A percentile compares a stretch with the other conserved stretches of the same genome.
These are phyloP conservation scores for Drosophila hawaiiensis DNA, from an alignment of 2,888 invertebrate genomes.

Conservation along the genomic window DNA sequence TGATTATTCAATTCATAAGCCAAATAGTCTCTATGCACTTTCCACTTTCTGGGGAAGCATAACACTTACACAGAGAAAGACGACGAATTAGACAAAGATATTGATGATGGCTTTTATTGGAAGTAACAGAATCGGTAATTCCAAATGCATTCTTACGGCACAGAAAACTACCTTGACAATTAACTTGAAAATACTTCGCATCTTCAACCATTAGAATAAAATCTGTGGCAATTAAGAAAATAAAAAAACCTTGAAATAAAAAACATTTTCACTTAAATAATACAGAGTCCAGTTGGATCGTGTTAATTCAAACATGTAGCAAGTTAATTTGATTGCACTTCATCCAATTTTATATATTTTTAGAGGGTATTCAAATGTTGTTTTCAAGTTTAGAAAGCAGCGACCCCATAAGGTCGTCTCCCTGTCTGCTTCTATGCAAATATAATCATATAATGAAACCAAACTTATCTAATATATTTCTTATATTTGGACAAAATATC, in stretches of 20 bases:
- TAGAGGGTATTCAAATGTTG: neutral
- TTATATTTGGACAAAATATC: neutral
- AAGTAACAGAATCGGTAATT: rapidly evolving
- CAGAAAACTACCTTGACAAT: neutral
- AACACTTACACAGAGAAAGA: too few species aligned
- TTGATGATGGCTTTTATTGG: neutral
- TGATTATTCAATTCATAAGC: too few species aligned
- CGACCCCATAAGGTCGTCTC: rapidly evolving
- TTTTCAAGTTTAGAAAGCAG: neutral
- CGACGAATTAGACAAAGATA: neutral
- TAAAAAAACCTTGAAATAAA: neutral
- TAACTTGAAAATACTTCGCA: neutral
- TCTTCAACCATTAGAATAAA: neutral
- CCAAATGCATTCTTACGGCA: neutral
- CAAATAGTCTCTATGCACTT: neutral
- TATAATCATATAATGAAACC: neutral
- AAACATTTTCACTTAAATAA: neutral
- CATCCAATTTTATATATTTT: rapidly evolving
- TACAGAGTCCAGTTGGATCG: neutral
- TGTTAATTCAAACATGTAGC: rapidly evolving
- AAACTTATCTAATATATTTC: neutral
- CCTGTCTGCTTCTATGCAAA: neutral
- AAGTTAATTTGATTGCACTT: neutral
- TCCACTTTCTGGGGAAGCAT: too few species aligned
- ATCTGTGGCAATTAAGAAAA: rapidly evolving